Percentiles rank a stretch among this genome's conserved stretches.
These are phyloP conservation scores for Hipparchia semele DNA, from an alignment of 2,888 invertebrate species.

Conservation along the genomic window DNA sequence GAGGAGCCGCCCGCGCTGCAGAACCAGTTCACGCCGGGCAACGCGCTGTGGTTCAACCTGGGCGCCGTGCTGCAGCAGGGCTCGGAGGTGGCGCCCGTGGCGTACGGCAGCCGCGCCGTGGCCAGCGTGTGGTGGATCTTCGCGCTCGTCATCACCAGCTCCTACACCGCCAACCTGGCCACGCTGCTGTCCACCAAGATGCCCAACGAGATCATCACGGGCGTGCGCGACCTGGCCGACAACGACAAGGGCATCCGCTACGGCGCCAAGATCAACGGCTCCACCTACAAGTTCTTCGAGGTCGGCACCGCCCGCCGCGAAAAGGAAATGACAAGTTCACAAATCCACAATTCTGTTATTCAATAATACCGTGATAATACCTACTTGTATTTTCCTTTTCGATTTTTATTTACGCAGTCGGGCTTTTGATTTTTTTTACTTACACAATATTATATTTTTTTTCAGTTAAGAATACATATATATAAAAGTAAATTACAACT, in stretches of 20 bases:
- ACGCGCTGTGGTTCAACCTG: constrained; percentile 95
- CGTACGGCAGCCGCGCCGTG: constrained; percentile 93
- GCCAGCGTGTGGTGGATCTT: constrained; percentile 96
- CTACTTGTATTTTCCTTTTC: no score
- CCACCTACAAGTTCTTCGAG: constrained; percentile 94
- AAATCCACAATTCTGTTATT: no score
- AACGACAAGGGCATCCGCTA: constrained; percentile 91
- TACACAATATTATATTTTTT: no score
- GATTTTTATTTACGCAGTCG: no score
- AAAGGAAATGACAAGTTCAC: no score
- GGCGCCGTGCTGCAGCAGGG: constrained; percentile 94
- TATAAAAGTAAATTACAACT: no score
- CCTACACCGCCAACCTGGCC: constrained; percentile 96
- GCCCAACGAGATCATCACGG: constrained; percentile 85
- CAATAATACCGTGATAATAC: no score
- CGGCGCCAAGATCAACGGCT: constrained; percentile 92
- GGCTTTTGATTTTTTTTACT: no score
- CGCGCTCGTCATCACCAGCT: constrained; percentile 92
- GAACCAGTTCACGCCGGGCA: constrained; percentile 92
- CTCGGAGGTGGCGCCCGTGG: constrained; percentile 94
- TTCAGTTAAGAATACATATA: no score
- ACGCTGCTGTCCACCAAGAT: constrained; percentile 93
- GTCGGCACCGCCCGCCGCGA: constrained; percentile 77
- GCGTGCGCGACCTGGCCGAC: constrained; percentile 91
- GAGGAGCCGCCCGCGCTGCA: constrained; percentile 91